Evolutionary conservation across 2,797 vertebrate genomes (phyloP), one percentile per base, ranked within the genome.

Genomic region (Neosalanx taihuensis): DNA sequence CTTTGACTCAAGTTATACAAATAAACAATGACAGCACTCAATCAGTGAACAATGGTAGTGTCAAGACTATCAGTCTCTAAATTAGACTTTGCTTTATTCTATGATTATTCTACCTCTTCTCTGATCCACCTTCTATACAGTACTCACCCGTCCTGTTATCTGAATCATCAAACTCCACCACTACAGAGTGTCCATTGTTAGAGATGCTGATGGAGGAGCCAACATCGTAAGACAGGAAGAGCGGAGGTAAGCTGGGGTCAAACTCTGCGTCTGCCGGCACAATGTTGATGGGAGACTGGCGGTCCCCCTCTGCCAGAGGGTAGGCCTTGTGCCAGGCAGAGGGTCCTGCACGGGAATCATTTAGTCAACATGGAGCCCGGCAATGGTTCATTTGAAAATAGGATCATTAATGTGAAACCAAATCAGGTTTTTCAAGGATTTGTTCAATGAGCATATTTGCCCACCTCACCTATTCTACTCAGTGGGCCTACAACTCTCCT

Each of bases 231-330:
- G 90, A 92, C 61, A 97, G 46, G 4, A 87, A 57, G 17, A 99
- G 89, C 0, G 93, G 94, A 51, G 87, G 89, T 69, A 99, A 90
- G 59, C 29, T 89, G 70, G 92, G 81, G 2, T 98, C 96, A 62
- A 91, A 94, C 33, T 93, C 89, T 5, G 94, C 93, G 75, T 93
- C 85, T 0, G 85, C 85, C 17, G 95, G 91, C 29, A 93, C 69
- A 1, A 99, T 98, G 84, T 99, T 91, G 53, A 98, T 96, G 49
- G 97, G 97, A 66, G 97, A 99, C 76, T 99, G 97, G 1, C 94
- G 94, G 69, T 81, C 85, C 33, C 97, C 97, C 77, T 93, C 72
- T 41, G 97, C 97, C 33, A 97, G 89, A 1, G 97, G 95, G 70
- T 89, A 99, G 66, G 91, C 89, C 76, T 91, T 93, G 87, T 96